These are phyloP conservation scores for Myotis davidii DNA, from an alignment of 2,113 vertebrate species.

Conservation along the genomic window DNA sequence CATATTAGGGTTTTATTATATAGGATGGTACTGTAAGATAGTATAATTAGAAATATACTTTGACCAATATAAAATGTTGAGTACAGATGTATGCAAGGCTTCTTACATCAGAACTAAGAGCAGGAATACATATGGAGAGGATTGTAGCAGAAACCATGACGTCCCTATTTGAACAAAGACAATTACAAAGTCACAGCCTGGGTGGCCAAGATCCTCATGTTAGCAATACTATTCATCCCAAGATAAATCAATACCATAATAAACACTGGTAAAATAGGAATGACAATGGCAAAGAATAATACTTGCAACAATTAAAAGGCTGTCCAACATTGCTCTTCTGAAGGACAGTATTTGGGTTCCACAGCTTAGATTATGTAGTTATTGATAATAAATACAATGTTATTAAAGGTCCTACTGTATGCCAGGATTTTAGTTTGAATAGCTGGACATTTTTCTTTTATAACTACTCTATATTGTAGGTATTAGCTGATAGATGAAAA, in stretches of 20 bases:
- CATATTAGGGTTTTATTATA: too few relatives aligned
- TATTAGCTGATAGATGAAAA: not conserved
- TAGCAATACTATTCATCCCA: not conserved
- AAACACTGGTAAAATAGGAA: not conserved
- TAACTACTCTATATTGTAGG: not conserved
- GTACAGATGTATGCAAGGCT: not conserved
- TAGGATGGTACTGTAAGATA: not conserved
- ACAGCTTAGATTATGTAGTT: not conserved
- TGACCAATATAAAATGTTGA: constrained; percentile 18
- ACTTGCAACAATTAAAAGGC: not conserved
- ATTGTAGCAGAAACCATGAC: constrained; percentile 1
- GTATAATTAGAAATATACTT: constrained; percentile 40
- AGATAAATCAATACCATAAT: constrained; percentile 30
- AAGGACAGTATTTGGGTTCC: not conserved
- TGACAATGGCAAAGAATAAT: not conserved
- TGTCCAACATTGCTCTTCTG: not conserved
- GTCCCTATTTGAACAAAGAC: not conserved
- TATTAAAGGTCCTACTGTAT: not conserved
- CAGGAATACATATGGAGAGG: constrained; percentile 31
- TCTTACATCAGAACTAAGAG: not conserved
- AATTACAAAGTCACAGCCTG: constrained; percentile 3
- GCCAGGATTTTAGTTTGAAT: not conserved
- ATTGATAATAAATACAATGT: not conserved
- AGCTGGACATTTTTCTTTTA: not conserved
- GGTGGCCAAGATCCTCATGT: not conserved